phyloP scores from a whole-genome alignment of 30 jellyfish, hydroid and myxozoan species.

The Aurelia sp. region DNA sequence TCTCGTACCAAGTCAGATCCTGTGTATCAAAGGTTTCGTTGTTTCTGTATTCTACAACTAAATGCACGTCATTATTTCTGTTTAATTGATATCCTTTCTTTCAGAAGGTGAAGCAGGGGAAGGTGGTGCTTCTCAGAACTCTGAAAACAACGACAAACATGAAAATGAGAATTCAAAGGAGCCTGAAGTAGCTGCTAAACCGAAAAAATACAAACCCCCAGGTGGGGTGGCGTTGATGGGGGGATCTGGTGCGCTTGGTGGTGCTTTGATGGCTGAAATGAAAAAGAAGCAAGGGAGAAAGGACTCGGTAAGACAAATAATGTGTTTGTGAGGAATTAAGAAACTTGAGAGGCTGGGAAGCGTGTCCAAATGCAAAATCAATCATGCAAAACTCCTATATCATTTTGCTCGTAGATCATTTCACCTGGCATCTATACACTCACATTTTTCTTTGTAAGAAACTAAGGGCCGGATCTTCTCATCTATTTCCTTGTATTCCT shows the following conservation, averaged over 20 bases:
- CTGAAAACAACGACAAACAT: neutral
- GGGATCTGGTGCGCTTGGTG: slow-evolving; percentile 75
- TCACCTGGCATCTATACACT: too few relatives aligned
- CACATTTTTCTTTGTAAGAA: too few relatives aligned
- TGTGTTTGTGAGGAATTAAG: neutral
- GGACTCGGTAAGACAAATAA: slow-evolving; percentile 22
- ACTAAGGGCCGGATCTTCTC: too few relatives aligned
- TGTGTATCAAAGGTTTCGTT: too few relatives aligned
- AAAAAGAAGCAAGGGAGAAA: slow-evolving; percentile 69
- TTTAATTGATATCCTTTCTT: too few relatives aligned
- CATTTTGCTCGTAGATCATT: too few relatives aligned
- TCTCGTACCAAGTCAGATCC: too few relatives aligned
- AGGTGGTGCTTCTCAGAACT: neutral
- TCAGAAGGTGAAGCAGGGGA: neutral
- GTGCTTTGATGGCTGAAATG: slow-evolving; percentile 88
- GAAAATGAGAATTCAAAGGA: slow-evolving; percentile 32
- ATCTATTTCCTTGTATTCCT: too few relatives aligned
- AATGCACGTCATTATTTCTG: too few relatives aligned
- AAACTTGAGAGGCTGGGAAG: neutral
- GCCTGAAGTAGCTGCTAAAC: slow-evolving; percentile 38
- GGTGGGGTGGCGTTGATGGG: slow-evolving; percentile 79
- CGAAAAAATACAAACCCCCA: slow-evolving; percentile 68
- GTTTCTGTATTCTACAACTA: too few relatives aligned
- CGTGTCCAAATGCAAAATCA: too few relatives aligned
- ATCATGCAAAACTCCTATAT: too few relatives aligned